Percentiles rank a stretch among this genome's conserved stretches.
phyloP scores from a whole-genome alignment of 2,888 invertebrate species.

The Drosophila dives region DNA sequence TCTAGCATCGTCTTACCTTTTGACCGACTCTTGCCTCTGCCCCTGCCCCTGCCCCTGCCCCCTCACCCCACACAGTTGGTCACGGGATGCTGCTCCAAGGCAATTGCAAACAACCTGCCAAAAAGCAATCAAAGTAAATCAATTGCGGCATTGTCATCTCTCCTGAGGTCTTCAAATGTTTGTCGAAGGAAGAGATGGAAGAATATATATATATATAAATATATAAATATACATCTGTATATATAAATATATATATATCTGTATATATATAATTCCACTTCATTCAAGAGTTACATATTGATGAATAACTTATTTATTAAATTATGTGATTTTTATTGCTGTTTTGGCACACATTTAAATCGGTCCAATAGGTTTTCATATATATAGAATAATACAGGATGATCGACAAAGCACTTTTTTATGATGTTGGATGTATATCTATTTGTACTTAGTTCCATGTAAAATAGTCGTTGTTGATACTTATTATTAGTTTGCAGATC shows the following conservation, averaged over 20 bases:
- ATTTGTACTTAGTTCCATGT: no score
- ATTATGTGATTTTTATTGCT: not conserved
- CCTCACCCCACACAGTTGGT: no score
- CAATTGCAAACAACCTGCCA: conserved; percentile 33
- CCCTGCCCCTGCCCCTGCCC: no score
- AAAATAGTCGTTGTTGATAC: not conserved
- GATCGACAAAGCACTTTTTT: no score
- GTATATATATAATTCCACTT: conserved; percentile 58
- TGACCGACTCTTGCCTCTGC: no score
- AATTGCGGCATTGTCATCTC: conserved; percentile 67
- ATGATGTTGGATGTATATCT: no score
- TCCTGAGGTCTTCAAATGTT: conserved; percentile 52
- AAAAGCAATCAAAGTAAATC: conserved; percentile 76
- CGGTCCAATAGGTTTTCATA: conserved; percentile 30
- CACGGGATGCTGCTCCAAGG: not conserved
- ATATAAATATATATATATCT: conserved; percentile 6
- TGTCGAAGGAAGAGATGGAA: not conserved
- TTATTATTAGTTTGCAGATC: not conserved
- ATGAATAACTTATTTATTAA: not conserved
- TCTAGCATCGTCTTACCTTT: not conserved
- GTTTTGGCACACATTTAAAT: not conserved
- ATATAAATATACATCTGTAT: not conserved
- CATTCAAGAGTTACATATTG: conserved; percentile 68
- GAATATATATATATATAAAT: conserved; percentile 7
- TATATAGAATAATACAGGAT: not conserved